Evolutionary conservation across 2,113 vertebrate genomes (phyloP), one percentile per base, ranked within the genome.

Genomic region (Tympanuchus pallidicinctus): DNA sequence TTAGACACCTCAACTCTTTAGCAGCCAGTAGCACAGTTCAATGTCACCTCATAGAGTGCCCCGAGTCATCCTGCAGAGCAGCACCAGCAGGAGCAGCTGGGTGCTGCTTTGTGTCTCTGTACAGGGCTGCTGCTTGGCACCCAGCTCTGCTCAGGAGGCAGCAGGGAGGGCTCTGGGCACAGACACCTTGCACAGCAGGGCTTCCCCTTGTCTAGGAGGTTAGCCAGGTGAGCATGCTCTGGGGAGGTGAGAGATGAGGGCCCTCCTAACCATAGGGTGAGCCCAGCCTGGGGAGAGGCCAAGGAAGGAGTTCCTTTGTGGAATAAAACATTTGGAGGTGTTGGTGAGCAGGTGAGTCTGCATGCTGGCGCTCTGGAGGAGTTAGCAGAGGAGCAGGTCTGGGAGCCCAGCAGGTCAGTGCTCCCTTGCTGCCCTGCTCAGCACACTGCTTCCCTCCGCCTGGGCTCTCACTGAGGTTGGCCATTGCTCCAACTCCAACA

Each of bases 401-500:
- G 0, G 69, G 36, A 64, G 48, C 70, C 48, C 32, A 43, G 42
- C 0, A 2, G 64, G 77, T 20, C 10, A 8, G 43, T 45, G 27
- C 17, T 48, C 42, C 34, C 13, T 50, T 2, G 1, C 25, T 57
- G 70, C 50, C 50, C 43, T 28, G 20, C 48, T 52, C n/a, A 65
- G 70, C 56, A 30, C 34, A 11, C 32, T 0, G 1, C 27, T 63
- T 28, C 27, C 14, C 52, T 30, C 54, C 19, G 54, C 30, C 54
- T 17, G 16, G 27, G 9, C 28, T 32, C 30, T 11, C 30, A 5
- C 40, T 16, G 8, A 5, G 0, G 1, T 27, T 43, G 42, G 36
- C 77, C 36, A 5, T 59, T 1, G 1, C 57, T 36, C 1, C 0
- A 21, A 63, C 61, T 63, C 34, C 0, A 0, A 38, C 38, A 38